Conservation (phyloP, 2,113 vertebrate species). For the Labrus mixtus region DNA sequence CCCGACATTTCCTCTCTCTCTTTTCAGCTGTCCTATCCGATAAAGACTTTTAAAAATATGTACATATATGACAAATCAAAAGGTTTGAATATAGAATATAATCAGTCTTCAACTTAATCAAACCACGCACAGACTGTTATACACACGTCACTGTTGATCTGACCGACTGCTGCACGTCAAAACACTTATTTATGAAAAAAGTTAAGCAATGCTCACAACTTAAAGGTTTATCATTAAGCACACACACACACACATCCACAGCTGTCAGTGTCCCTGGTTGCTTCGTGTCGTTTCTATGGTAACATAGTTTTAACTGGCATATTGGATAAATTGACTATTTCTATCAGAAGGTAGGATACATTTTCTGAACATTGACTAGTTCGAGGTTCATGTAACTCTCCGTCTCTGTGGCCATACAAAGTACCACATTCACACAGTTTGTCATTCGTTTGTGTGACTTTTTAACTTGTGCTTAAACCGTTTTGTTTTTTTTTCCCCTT, state of each 20-base stretch:
- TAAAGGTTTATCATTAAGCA: slow-evolving; percentile 9
- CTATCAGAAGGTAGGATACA: slow-evolving; percentile 26
- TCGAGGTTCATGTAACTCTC: no score
- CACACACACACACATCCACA: not conserved
- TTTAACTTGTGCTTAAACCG: no score
- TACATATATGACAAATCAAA: not conserved
- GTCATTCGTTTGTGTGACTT: no score
- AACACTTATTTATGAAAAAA: slow-evolving; percentile 8
- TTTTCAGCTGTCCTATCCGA: no score
- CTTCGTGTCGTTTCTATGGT: slow-evolving; percentile 52
- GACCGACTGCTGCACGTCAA: slow-evolving; percentile 1
- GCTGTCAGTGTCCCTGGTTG: not conserved
- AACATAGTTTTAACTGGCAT: slow-evolving; percentile 27
- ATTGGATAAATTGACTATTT: slow-evolving; percentile 36
- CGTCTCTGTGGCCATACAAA: no score
- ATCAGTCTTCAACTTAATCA: slow-evolving; percentile 6
- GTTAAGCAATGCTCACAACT: slow-evolving; percentile 4
- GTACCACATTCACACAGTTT: no score
- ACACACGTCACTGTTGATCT: not conserved
- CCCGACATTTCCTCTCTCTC: no score
- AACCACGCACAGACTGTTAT: not conserved
- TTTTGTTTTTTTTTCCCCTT: no score
- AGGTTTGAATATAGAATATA: slow-evolving; percentile 7
- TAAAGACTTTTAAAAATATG: no score
- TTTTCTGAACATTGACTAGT: slow-evolving; percentile 5